phyloP scores from a whole-genome alignment of 2,797 vertebrate genomes.

The Monodelphis domestica region DNA sequence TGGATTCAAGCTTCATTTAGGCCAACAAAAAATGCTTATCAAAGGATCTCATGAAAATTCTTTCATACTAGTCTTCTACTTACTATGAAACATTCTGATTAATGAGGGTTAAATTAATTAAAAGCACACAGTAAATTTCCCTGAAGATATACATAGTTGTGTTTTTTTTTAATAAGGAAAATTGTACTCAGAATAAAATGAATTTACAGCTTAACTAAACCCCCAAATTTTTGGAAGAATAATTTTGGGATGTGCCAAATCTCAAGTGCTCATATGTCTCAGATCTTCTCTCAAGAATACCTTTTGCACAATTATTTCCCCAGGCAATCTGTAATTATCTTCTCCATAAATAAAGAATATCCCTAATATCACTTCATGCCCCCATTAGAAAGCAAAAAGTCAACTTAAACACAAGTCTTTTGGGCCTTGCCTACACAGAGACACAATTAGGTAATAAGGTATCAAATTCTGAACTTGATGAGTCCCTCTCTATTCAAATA shows the following conservation, averaged over 20 bases:
- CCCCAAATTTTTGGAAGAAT: slow-evolving; percentile 63
- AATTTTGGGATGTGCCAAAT: slow-evolving; percentile 55
- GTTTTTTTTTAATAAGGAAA: slow-evolving; percentile 67
- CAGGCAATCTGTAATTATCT: slow-evolving; percentile 67
- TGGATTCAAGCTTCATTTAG: slow-evolving; percentile 57
- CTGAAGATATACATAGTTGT: slow-evolving; percentile 57
- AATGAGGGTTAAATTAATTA: slow-evolving; percentile 64
- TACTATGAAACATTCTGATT: slow-evolving; percentile 67
- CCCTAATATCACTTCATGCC: slow-evolving; percentile 48
- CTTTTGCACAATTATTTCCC: slow-evolving; percentile 42
- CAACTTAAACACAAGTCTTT: slow-evolving; percentile 46
- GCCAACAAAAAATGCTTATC: slow-evolving; percentile 52
- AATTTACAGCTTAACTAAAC: slow-evolving; percentile 45
- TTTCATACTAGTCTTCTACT: slow-evolving; percentile 57
- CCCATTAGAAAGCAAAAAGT: slow-evolving; percentile 48
- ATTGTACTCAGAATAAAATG: slow-evolving; percentile 65
- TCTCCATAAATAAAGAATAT: slow-evolving; percentile 67
- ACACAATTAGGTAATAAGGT: slow-evolving; percentile 20
- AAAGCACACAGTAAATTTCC: slow-evolving; percentile 71
- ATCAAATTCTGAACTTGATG: slow-evolving; percentile 76
- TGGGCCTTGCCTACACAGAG: slow-evolving; percentile 32
- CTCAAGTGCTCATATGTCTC: slow-evolving; percentile 16
- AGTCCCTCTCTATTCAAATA: slow-evolving; percentile 77
- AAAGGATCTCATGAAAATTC: slow-evolving; percentile 62
- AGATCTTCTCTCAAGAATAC: slow-evolving; percentile 45